phyloP scores from a whole-genome alignment of 2,888 invertebrate genomes.

The Leucophora obtusa region DNA sequence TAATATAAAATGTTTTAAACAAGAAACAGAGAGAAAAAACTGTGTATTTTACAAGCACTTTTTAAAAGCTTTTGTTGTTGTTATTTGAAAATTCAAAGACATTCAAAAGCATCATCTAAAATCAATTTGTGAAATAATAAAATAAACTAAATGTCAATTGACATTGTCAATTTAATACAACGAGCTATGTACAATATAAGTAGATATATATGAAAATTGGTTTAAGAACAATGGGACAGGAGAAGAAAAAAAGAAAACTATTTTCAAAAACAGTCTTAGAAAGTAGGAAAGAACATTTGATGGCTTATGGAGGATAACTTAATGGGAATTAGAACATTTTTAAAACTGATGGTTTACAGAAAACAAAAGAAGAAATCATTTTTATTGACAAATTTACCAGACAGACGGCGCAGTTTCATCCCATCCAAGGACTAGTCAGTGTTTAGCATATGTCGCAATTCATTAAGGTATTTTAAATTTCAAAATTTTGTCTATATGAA shows the following conservation, averaged over 20 bases:
- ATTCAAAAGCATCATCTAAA: slow-evolving; percentile 29
- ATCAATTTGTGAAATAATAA: slow-evolving; percentile 53
- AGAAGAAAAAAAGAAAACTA: not conserved
- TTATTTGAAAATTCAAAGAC: not conserved
- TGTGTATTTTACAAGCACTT: not conserved
- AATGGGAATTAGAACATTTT: too few relatives aligned
- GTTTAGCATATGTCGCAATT: too few relatives aligned
- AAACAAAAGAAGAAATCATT: too few relatives aligned
- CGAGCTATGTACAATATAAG: not conserved
- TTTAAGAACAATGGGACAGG: not conserved
- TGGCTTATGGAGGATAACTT: too few relatives aligned
- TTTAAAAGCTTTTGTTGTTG: slow-evolving; percentile 6
- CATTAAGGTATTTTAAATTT: too few relatives aligned
- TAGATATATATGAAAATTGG: not conserved
- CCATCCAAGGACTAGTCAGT: too few relatives aligned
- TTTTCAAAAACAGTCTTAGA: too few relatives aligned
- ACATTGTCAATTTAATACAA: slow-evolving; percentile 48
- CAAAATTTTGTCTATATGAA: too few relatives aligned
- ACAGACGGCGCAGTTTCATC: too few relatives aligned
- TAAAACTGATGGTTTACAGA: too few relatives aligned
- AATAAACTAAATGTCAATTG: slow-evolving; percentile 52
- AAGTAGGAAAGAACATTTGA: too few relatives aligned
- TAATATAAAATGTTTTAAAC: slow-evolving; percentile 6
- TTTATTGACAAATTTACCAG: too few relatives aligned
- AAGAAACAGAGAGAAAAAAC: not conserved